Percentiles rank a stretch among this genome's conserved stretches.
Evolutionary conservation across 2,888 invertebrate species (phyloP).

Genomic region (Homarus gammarus): DNA sequence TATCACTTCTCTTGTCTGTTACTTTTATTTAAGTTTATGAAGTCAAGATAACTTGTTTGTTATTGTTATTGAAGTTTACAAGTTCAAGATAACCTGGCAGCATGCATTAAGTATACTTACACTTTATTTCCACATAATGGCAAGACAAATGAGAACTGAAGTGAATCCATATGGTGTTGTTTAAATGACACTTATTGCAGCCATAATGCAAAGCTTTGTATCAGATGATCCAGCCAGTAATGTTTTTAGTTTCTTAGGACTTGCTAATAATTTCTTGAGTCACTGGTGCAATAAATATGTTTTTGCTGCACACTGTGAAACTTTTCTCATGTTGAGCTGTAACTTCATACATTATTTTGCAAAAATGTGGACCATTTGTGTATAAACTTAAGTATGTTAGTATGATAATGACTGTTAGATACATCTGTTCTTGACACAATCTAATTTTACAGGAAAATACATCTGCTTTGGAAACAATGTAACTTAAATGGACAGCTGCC

Average conservation of each 20-base stretch:
- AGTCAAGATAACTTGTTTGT: too few relatives aligned
- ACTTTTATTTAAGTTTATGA: not conserved
- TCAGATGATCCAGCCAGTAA: not conserved
- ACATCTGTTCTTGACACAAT: not conserved
- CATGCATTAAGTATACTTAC: not conserved
- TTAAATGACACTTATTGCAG: not conserved
- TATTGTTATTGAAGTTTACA: not conserved
- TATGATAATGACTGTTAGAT: not conserved
- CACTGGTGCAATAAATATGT: not conserved
- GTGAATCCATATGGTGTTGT: not conserved
- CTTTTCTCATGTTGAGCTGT: not conserved
- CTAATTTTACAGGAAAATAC: not conserved
- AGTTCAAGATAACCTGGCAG: not conserved
- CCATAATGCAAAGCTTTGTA: not conserved
- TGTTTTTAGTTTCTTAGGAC: not conserved
- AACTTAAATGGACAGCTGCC: not conserved
- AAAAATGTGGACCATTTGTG: not conserved
- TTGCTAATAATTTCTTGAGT: not conserved
- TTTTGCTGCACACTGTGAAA: not conserved
- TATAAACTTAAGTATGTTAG: not conserved
- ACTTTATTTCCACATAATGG: not conserved
- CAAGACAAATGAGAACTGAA: not conserved
- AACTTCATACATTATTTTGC: not conserved
- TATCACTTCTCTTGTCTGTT: not conserved
- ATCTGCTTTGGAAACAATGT: not conserved